Percentiles rank a stretch among this genome's conserved stretches.
These are phyloP conservation scores for Syrmaticus mikado DNA, from an alignment of 2,113 vertebrate species.

Conservation along the genomic window DNA sequence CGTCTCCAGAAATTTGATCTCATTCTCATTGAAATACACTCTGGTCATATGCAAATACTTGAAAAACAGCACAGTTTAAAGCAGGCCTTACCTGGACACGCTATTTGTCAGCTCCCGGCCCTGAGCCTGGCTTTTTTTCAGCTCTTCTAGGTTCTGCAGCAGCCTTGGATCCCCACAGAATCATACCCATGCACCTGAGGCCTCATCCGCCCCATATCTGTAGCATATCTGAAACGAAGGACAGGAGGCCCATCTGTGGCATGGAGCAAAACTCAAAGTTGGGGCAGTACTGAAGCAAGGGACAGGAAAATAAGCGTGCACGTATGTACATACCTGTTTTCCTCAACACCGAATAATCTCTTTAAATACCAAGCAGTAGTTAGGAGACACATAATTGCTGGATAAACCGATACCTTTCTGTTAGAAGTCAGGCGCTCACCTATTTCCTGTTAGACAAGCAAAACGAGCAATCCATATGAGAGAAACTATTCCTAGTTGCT, in stretches of 20 bases:
- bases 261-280: neutral
- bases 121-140: neutral
- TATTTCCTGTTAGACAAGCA: neutral
- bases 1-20: neutral
- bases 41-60: neutral
- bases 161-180: neutral
- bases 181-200: neutral
- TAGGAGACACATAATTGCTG: neutral
- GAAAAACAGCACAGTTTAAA: neutral
- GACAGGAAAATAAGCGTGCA: neutral
- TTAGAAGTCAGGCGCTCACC: neutral
- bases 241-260: neutral
- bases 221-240: neutral
- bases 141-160: neutral
- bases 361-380: neutral
- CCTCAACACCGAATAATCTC: neutral
- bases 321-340: neutral
- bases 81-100: neutral
- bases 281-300: neutral
- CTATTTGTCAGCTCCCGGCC: neutral
- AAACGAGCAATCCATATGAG: neutral
- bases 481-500: slow-evolving; percentile 20
- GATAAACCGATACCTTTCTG: neutral
- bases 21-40: neutral
- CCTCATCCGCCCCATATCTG: neutral